These are phyloP conservation scores for Rotaria sp. DNA, from an alignment of 2,888 invertebrate species.

Conservation along the genomic window DNA sequence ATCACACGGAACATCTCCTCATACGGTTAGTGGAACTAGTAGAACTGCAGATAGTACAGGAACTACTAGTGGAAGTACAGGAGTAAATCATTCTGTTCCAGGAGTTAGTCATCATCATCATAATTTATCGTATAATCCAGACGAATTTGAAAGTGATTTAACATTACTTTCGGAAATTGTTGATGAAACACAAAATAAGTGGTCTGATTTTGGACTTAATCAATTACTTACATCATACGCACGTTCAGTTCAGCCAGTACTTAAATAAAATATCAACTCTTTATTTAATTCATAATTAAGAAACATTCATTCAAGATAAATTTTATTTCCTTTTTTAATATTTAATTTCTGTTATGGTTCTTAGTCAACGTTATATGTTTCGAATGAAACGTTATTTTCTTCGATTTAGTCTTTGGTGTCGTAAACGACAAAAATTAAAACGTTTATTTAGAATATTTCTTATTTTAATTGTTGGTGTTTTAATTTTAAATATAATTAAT, in stretches of 20 bases:
- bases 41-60: background rate
- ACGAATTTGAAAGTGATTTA: constrained; percentile 23
- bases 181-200: constrained; percentile 29
- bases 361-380: background rate
- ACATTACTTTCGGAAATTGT: background rate
- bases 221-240: constrained; percentile 15
- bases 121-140: background rate
- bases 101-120: background rate
- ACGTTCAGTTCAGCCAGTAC: background rate
- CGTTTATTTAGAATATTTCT: background rate
- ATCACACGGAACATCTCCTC: background rate
- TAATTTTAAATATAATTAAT: background rate
- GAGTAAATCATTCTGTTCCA: background rate
- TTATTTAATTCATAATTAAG: no score
- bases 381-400: background rate
- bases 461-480: background rate
- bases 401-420: background rate
- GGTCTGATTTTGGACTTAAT: constrained; percentile 11
- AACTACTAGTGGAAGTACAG: background rate
- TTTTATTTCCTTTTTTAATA: no score
- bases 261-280: background rate
- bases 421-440: background rate
- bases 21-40: background rate
- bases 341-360: background rate
- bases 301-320: no score